Evolutionary conservation across 35 echinoderm and acorn worm species (phyloP), one percentile per base, ranked within the genome.

Genomic region (Apostichopus californicus): DNA sequence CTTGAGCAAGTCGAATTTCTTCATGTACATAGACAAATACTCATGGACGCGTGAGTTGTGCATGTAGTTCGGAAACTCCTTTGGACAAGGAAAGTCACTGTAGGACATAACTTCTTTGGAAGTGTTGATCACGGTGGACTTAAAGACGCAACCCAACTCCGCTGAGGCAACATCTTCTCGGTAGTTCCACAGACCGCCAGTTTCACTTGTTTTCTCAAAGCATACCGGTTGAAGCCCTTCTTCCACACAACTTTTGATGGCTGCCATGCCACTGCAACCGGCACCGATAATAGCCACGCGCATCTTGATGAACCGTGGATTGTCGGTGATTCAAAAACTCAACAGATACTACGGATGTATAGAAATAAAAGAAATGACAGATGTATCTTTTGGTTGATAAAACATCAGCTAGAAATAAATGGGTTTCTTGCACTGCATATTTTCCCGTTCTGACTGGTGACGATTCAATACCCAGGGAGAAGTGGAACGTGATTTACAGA

Each of bases 11-110:
- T 89, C 87, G 81, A 94, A 94, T 15, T 83, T 68, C 34, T 94
- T 59, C 18, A 79, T 87, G 86, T 90, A 94, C 26, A 94, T 52
- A 55, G 78, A 23, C 20, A 90, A 90, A 90, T 94, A 90, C 24
- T 94, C 73, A 20, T 81, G 15, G 3, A 94, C 93, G 15, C 56
- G 15, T 9, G 86, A 90, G 57, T 94, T 94, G 58, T 94, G 93
- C 93, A 94, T 94, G 61, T 80, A 94, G 77, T 94, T 94, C 1
- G 93, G 86, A 61, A 80, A 94, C 52, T 94, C 93, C 57, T 94
- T 94, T 1, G 93, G 93, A 81, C 66, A 59, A 57, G 93, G 93
- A 73, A 94, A 94, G 77, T 94, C 93, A 75, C 87, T 94, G 78
- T 34, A 94, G 61, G 86, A 80, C 93, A 94, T 90, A 0, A 90